These are phyloP conservation scores for Dinocampus coccinellae DNA, from an alignment of 2,888 invertebrate species.

Conservation along the genomic window DNA sequence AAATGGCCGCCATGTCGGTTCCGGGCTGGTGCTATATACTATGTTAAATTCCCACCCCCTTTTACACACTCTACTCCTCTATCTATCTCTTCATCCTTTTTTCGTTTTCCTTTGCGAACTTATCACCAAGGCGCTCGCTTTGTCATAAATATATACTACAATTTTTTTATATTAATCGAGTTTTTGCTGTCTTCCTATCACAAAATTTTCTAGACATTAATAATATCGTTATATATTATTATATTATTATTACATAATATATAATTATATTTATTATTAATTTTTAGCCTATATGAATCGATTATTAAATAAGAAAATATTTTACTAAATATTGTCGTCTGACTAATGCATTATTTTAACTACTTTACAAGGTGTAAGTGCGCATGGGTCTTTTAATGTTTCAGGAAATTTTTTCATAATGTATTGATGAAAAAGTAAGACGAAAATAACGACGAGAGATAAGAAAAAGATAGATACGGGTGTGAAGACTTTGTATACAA, in stretches of 20 bases:
- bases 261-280: too few relatives aligned
- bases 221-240: too few relatives aligned
- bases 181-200: too few relatives aligned
- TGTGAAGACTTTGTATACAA: constrained; percentile 54
- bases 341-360: constrained; percentile 10
- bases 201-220: too few relatives aligned
- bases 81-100: constrained; percentile 13
- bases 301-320: too few relatives aligned
- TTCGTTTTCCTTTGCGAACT: too few relatives aligned
- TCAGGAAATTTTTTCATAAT: constrained; percentile 61
- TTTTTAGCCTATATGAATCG: too few relatives aligned
- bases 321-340: constrained; percentile 26
- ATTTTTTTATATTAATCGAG: too few relatives aligned
- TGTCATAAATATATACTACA: constrained; percentile 31
- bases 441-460: too few relatives aligned
- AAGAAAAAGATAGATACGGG: constrained; percentile 39
- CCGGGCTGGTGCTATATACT: constrained; percentile 50
- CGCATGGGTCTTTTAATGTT: constrained; percentile 46
- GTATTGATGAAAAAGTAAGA: too few relatives aligned
- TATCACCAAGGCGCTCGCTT: constrained; percentile 39
- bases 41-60: constrained; percentile 25
- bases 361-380: constrained; percentile 31
- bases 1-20: constrained; percentile 63
- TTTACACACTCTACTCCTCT: not conserved
- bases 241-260: too few relatives aligned